Evolutionary conservation across 2,113 vertebrate genomes (phyloP), one percentile per base, ranked within the genome.

Genomic region (Silurus asotus): DNA sequence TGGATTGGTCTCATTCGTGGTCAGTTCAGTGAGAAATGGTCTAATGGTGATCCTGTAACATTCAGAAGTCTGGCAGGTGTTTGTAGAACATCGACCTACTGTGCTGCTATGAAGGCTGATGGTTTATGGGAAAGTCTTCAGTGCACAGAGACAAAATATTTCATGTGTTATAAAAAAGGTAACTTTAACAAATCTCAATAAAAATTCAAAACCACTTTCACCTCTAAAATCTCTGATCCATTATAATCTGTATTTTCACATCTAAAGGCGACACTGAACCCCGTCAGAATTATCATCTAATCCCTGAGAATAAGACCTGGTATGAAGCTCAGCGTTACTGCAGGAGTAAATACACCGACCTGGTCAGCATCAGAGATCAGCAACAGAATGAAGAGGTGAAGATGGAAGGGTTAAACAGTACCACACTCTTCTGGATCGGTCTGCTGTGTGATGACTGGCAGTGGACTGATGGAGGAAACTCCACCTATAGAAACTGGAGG

Each of bases 371-470:
- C 82, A 78, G 1, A 11, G 20, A 75, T 6, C 0, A 15, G 0
- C 5, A 0, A 0, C 58, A 92, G 74, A 89, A 91, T 19, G 0
- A 74, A 0, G 0, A 45, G 0, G 88, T 91, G 10, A 79, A 7
- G 8, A 0, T 48, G 0, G 0, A 19, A 56, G 85, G 75, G 61
- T 10, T n/a, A 0, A 53, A 10, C 0, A 0, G 1, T 9, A 76
- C 0, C 1, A 1, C 0, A 0, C 0, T 77, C 75, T 90, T 91
- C 83, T 94, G 93, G 94, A 93, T 93, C 59, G 92, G 91, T 37
- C 88, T 92, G 28, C 11, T 90, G 84, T 0, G 23, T 1, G 91
- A 93, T 81, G 0, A 72, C 0, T 94, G 90, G 90, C 7, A 80
- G 74, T 94, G 92, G 93, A 0, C 0, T 14, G 90, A 93, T 87